Base-by-base conservation (phyloP, 2,888 invertebrate genomes). In the Chrysodeixis includens region DNA sequence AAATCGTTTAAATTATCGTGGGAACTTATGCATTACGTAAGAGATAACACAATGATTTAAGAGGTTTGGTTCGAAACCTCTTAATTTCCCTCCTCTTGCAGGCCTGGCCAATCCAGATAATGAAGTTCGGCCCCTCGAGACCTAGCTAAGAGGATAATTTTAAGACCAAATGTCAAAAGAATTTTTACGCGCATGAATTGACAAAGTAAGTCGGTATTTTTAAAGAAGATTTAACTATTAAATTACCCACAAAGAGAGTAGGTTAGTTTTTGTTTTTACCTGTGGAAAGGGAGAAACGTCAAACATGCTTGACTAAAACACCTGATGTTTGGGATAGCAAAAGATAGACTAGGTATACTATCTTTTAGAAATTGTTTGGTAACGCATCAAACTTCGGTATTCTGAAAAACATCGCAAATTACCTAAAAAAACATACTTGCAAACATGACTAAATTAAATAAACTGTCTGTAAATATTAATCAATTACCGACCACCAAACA, bases 1-100 rank as follows among this genome's bases (percentile, higher is more conserved):
- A 49, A 49, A 4, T 10, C 46, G 10, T 49, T 20, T 20, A 49
- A 49, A 49, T 49, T 10, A 49, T 20, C 10, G 9, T n/a, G 12
- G 16, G 9, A 46, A 52, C 44, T 58, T 12, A 18, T 61, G 52
- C 30, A 66, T 52, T 52, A 56, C 53, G 20, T 16, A 32, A 16
- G 6, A 66, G 75, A 76, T 78, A 74, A 59, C 52, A 16, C 22
- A 18, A 62, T 68, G 62, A 78, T 71, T 75, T 74, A 71, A 10
- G 54, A 51, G 55, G 55, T 56, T 56, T 44, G 49, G 52, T 44
- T n/a, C n/a, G 70, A 55, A 30, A 18, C 32, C 32, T 16, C 57
- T 52, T 61, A 58, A 66, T 66, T 73, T 55, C 26, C 14, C 14
- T 54, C 40, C 46, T 35, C n/a, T 16, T 49, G 56, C 59, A 52